phyloP scores from a whole-genome alignment of 92 coral and sea anemone species.

The Actinernus sp. region DNA sequence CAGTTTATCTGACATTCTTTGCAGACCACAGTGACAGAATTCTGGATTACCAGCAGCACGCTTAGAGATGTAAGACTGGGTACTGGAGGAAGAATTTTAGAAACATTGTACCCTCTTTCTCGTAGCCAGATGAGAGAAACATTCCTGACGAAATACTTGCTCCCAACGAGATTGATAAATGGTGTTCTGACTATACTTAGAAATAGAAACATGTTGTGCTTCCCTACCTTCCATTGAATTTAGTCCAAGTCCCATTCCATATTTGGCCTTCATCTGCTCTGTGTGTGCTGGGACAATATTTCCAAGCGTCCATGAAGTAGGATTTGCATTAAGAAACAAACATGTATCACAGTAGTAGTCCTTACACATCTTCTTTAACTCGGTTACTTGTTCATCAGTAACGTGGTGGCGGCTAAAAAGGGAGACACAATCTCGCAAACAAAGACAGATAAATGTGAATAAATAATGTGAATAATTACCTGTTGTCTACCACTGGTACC shows the following conservation, averaged over 20 bases:
- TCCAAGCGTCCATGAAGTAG: conserved; percentile 54
- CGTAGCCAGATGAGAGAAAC: conserved; percentile 60
- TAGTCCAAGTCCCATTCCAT: conserved; percentile 49
- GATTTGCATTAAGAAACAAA: conserved; percentile 18
- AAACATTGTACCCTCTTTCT: conserved; percentile 45
- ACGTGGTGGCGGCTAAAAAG: conserved; percentile 24
- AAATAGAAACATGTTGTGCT: conserved; percentile 49
- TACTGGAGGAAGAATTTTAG: too few species aligned
- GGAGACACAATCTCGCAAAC: conserved; percentile 54
- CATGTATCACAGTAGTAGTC: conserved; percentile 6
- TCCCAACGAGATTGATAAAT: conserved; percentile 34
- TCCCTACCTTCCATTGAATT: conserved; percentile 71
- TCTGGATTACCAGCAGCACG: conserved; percentile 11
- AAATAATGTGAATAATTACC: too few species aligned
- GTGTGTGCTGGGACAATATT: conserved; percentile 55
- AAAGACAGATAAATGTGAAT: conserved; percentile 45
- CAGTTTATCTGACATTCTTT: too few species aligned
- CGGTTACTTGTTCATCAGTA: conserved; percentile 13
- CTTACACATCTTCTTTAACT: conserved; percentile 30
- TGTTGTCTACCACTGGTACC: too few species aligned
- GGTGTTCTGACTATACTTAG: conserved; percentile 43
- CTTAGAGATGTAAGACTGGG: conserved; percentile 59
- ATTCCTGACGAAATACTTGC: conserved; percentile 49
- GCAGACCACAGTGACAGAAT: conserved; percentile 69
- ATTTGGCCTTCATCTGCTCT: conserved; percentile 37